Conservation (phyloP, 1,140 invertebrate genomes). For the Solenopsis fugax region DNA sequence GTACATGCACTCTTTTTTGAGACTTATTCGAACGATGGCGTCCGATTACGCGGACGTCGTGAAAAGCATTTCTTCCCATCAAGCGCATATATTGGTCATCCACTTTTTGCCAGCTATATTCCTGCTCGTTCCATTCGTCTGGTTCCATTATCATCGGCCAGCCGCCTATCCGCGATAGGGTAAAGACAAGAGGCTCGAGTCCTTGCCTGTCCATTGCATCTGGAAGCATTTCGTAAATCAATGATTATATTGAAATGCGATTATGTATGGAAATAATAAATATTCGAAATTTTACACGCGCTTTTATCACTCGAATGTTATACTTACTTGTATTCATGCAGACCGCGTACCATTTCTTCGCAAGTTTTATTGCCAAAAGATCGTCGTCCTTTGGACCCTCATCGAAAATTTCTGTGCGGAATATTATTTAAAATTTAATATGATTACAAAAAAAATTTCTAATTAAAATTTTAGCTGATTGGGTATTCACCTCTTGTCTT, state of each 20-base stretch:
- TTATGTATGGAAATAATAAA: background rate
- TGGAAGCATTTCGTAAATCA: background rate
- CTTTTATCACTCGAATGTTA: background rate
- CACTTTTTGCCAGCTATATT: slow-evolving; percentile 74
- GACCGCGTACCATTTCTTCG: background rate
- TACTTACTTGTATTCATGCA: background rate
- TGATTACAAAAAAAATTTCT: background rate
- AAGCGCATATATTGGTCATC: slow-evolving; percentile 72
- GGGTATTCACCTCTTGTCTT: slow-evolving; percentile 26
- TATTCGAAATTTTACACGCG: background rate
- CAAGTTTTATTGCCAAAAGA: background rate
- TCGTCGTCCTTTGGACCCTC: background rate
- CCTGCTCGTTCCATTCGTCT: slow-evolving; percentile 69
- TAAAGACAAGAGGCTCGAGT: slow-evolving; percentile 6
- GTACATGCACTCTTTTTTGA: background rate
- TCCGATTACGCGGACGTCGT: background rate
- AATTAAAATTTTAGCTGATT: background rate
- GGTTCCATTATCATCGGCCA: slow-evolving; percentile 77
- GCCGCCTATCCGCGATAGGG: slow-evolving; percentile 72
- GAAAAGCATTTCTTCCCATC: slow-evolving; percentile 64
- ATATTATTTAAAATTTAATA: background rate
- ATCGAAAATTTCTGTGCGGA: background rate
- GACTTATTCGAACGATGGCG: background rate
- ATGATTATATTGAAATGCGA: background rate
- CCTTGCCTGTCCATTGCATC: background rate